These are phyloP conservation scores for Lucinisca nassula DNA, from an alignment of 2,888 invertebrate species.

Conservation along the genomic window DNA sequence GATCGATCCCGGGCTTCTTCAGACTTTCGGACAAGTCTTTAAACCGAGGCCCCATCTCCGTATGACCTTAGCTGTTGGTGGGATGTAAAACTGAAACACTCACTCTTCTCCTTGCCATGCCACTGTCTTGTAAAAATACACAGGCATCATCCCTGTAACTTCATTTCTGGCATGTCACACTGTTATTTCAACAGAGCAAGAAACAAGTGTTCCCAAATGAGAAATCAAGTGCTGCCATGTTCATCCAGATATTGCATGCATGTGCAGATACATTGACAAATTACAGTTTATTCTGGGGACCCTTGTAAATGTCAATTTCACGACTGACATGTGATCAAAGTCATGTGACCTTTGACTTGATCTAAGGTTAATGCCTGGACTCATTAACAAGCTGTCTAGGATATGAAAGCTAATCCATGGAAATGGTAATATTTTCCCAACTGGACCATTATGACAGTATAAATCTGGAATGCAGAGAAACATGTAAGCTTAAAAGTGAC, in stretches of 20 bases:
- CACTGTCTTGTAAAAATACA: too few relatives aligned
- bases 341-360: neutral
- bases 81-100: too few relatives aligned
- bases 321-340: constrained; percentile 17
- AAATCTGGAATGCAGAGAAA: too few relatives aligned
- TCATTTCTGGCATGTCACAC: neutral
- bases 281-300: constrained; percentile 12
- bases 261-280: constrained; percentile 10
- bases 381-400: constrained; percentile 9
- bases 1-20: too few relatives aligned
- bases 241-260: neutral
- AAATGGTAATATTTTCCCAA: neutral
- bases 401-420: neutral
- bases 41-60: too few relatives aligned
- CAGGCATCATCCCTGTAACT: too few relatives aligned
- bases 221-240: neutral
- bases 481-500: too few relatives aligned
- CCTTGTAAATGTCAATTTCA: constrained; percentile 17
- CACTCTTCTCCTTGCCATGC: too few relatives aligned
- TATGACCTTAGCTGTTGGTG: too few relatives aligned
- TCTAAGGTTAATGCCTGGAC: constrained; percentile 2
- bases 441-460: too few relatives aligned
- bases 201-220: neutral
- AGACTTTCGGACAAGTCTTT: too few relatives aligned
- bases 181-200: neutral